Evolutionary conservation across 2,888 invertebrate genomes (phyloP).

Genomic region (Drosophila mayaguana): DNA sequence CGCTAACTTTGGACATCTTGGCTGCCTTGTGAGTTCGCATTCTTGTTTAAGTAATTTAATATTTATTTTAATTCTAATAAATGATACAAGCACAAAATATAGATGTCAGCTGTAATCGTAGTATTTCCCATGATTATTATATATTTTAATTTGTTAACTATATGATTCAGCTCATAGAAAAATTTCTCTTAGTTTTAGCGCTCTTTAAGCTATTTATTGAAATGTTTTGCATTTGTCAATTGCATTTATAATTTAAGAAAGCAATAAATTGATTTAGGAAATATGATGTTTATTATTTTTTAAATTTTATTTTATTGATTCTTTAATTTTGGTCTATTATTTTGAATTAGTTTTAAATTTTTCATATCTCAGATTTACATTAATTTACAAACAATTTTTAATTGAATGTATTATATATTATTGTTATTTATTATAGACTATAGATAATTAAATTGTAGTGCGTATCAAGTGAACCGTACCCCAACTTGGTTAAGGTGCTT

Average conservation of each 20-base stretch:
- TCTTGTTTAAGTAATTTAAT: not conserved
- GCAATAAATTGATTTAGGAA: not conserved
- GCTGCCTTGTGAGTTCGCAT: not conserved
- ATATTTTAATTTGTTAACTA: not conserved
- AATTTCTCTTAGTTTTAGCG: not conserved
- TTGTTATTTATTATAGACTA: no score
- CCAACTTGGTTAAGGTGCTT: not conserved
- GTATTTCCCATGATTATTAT: not conserved
- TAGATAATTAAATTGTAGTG: not conserved
- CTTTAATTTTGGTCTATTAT: no score
- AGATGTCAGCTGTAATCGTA: not conserved
- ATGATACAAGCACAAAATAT: not conserved
- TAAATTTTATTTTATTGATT: not conserved
- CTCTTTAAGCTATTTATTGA: not conserved
- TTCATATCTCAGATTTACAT: no score
- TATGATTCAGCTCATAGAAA: not conserved
- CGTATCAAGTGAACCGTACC: not conserved
- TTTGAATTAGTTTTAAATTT: no score
- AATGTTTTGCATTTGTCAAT: not conserved
- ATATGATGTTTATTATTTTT: not conserved
- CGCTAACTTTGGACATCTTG: not conserved
- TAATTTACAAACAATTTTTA: no score
- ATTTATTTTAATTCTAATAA: not conserved
- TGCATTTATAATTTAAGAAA: not conserved
- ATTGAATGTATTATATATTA: no score